phyloP scores from a whole-genome alignment of 2,797 vertebrate genomes.

The Microhierax caerulescens region DNA sequence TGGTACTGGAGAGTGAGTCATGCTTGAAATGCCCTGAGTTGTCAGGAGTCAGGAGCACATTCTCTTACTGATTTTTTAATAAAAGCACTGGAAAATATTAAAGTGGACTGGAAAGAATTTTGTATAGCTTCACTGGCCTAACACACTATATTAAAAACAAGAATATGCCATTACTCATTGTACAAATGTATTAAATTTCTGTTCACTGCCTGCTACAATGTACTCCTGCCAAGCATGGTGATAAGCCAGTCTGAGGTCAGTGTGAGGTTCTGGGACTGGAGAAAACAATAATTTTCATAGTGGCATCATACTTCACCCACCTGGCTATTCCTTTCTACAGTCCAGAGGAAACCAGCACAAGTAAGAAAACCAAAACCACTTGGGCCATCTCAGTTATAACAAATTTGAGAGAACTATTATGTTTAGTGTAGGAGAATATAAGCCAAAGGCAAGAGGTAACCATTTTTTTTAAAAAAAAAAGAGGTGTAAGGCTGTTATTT shows the following conservation, averaged over 20 bases:
- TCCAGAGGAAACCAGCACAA: not conserved
- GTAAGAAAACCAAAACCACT: not conserved
- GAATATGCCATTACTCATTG: not conserved
- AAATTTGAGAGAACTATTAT: not conserved
- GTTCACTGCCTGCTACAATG: not conserved
- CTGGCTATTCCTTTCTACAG: not conserved
- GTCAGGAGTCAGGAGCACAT: not conserved
- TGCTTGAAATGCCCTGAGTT: not conserved
- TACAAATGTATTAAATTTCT: not conserved
- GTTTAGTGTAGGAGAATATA: not conserved
- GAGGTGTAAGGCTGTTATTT: not conserved
- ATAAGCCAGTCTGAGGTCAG: not conserved
- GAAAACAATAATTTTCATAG: not conserved
- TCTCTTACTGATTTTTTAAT: not conserved
- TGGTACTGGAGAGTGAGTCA: not conserved
- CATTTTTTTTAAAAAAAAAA: not conserved
- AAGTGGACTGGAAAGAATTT: not conserved
- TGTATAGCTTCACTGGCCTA: not conserved
- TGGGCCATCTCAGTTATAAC: not conserved
- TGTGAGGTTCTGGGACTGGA: not conserved
- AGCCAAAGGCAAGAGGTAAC: not conserved
- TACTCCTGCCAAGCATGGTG: accelerated
- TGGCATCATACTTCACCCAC: not conserved
- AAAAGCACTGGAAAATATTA: not conserved
- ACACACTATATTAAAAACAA: not conserved